Evolutionary conservation across 2,113 vertebrate genomes (phyloP).

Genomic region (Actenoides lindsayi): DNA sequence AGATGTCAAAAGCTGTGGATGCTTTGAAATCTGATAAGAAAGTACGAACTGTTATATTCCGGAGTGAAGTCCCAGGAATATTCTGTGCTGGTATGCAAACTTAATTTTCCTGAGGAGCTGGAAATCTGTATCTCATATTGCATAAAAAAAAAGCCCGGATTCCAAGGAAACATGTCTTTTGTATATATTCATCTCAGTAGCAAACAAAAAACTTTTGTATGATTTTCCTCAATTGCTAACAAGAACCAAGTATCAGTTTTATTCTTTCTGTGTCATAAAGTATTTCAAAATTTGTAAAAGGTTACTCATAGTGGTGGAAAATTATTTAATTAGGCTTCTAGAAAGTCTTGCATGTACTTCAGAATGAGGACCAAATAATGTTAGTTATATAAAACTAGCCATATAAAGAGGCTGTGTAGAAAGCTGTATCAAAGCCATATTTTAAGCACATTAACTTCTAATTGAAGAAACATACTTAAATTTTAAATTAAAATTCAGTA

Average conservation of each 20-base stretch:
- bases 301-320: neutral
- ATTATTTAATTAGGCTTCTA: neutral
- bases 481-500: neutral
- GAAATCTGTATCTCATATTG: neutral
- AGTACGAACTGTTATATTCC: constrained; percentile 91
- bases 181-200: constrained; percentile 2
- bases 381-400: neutral
- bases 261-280: constrained; percentile 53
- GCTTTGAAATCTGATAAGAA: constrained; percentile 91
- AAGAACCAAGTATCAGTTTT: neutral
- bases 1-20: constrained; percentile 93
- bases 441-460: neutral
- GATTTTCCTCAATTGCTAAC: neutral
- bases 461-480: neutral
- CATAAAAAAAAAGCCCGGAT: neutral
- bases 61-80: constrained; percentile 94
- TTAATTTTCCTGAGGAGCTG: constrained; percentile 58
- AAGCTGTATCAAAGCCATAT: neutral
- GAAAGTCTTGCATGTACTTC: neutral
- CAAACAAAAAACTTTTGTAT: neutral
- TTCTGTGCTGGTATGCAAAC: constrained; percentile 95
- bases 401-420: neutral
- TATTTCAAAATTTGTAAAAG: neutral
- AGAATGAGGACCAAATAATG: neutral
- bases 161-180: constrained; percentile 28